These are phyloP conservation scores for Carposina sasakii DNA, from an alignment of 1,140 invertebrate genomes.

Conservation along the genomic window DNA sequence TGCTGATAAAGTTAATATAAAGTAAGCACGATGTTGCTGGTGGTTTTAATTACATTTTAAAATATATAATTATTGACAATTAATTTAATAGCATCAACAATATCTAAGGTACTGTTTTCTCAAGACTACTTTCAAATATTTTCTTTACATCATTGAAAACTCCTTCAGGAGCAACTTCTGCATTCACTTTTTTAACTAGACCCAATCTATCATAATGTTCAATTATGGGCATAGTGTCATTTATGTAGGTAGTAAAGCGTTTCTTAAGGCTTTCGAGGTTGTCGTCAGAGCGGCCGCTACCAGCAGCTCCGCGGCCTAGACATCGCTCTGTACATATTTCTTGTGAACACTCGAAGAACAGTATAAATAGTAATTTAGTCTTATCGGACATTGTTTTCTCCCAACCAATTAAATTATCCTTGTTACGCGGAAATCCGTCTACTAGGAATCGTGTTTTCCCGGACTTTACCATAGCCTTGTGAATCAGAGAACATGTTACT, in stretches of 20 bases:
- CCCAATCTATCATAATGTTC: conserved; percentile 83
- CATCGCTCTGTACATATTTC: conserved; percentile 90
- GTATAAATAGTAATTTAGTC: conserved; percentile 88
- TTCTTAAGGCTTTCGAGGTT: conserved; percentile 94
- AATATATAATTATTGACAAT: conserved; percentile 16
- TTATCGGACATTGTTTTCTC: conserved; percentile 88
- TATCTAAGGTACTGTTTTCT: conserved; percentile 33
- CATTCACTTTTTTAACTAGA: conserved; percentile 87
- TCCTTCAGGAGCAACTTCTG: conserved; percentile 77
- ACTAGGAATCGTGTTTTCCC: conserved; percentile 91
- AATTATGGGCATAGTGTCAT: conserved; percentile 95
- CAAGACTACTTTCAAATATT: conserved; percentile 34
- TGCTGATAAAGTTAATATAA: not conserved
- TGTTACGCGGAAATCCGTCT: conserved; percentile 98
- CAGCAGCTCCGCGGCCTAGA: conserved; percentile 86
- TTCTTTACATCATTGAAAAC: conserved; percentile 79
- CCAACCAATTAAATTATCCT: conserved; percentile 98
- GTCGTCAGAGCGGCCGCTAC: conserved; percentile 95
- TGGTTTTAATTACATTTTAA: not conserved
- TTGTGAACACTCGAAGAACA: conserved; percentile 94
- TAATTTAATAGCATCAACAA: conserved; percentile 14
- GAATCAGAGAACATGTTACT: conserved; percentile 95
- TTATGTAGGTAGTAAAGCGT: conserved; percentile 91
- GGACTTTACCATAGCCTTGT: conserved; percentile 85
- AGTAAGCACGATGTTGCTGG: not conserved